Percentiles rank a stretch among this genome's conserved stretches.
Conservation (phyloP, 1,140 invertebrate species). For the Halictus rubicundus region DNA sequence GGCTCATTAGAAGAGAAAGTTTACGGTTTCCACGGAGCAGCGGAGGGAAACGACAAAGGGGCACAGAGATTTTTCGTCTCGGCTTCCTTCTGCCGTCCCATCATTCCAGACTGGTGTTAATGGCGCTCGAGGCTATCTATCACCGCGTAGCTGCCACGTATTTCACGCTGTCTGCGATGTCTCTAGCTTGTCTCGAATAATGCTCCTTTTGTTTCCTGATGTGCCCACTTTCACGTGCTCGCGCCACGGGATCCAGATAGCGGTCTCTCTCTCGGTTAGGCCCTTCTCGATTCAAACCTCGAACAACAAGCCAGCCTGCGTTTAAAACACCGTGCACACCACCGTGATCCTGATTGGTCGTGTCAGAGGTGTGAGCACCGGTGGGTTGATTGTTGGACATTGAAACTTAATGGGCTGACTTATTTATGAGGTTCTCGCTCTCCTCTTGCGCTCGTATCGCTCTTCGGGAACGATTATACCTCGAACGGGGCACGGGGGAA, state of each 20-base stretch:
- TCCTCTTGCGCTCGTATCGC: background rate
- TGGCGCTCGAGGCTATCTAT: constrained; percentile 70
- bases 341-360: background rate
- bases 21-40: constrained; percentile 43
- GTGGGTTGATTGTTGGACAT: background rate
- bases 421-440: background rate
- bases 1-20: constrained; percentile 29
- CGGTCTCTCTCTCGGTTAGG: background rate
- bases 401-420: background rate
- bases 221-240: constrained; percentile 45
- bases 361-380: background rate
- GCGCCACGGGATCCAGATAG: constrained; percentile 10
- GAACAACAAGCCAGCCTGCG: background rate
- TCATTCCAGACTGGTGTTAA: constrained; percentile 65
- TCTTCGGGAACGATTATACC: background rate
- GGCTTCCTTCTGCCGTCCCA: constrained; percentile 50
- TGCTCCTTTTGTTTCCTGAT: constrained; percentile 62
- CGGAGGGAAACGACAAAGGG: constrained; percentile 43
- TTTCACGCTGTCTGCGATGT: constrained; percentile 59
- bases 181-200: constrained; percentile 60
- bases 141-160: constrained; percentile 62
- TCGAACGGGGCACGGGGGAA: background rate
- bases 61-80: constrained; percentile 56
- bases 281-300: constrained; percentile 22
- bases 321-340: background rate